Conservation (phyloP, 2,113 vertebrate genomes). For the Gobio gobio region DNA sequence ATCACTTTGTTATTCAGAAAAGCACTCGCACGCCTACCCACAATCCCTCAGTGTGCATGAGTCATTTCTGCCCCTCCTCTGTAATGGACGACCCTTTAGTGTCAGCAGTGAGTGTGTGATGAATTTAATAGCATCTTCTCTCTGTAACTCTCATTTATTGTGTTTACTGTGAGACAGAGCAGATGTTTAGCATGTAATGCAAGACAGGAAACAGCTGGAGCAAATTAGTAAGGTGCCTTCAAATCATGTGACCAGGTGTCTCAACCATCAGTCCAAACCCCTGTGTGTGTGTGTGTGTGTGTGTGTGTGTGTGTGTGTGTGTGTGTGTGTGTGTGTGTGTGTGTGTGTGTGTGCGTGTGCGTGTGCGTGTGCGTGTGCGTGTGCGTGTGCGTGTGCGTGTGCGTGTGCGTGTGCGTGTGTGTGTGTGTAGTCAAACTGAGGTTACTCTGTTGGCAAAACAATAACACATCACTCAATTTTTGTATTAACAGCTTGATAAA, state of each 20-base stretch:
- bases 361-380: too few relatives aligned
- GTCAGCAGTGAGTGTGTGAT: not conserved
- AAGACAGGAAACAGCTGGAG: slow-evolving; percentile 28
- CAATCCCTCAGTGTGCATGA: not conserved
- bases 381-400: too few relatives aligned
- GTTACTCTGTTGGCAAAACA: not conserved
- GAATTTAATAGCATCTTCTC: not conserved
- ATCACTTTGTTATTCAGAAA: not conserved
- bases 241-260: not conserved
- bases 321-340: too few relatives aligned
- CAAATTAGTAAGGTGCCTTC: not conserved
- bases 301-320: too few relatives aligned
- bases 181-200: slow-evolving; percentile 32
- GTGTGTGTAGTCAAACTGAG: not conserved
- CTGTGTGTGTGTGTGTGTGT: slow-evolving; percentile 8
- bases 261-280: not conserved
- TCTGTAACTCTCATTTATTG: not conserved
- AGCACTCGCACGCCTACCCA: not conserved
- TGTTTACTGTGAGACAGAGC: not conserved
- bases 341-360: too few relatives aligned
- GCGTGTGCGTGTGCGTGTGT: too few relatives aligned
- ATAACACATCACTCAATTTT: not conserved
- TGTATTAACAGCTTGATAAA: slow-evolving; percentile 5
- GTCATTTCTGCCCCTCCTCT: not conserved
- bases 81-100: not conserved